Conservation (phyloP, 1,140 invertebrate species). For the Drosophila willistoni region DNA sequence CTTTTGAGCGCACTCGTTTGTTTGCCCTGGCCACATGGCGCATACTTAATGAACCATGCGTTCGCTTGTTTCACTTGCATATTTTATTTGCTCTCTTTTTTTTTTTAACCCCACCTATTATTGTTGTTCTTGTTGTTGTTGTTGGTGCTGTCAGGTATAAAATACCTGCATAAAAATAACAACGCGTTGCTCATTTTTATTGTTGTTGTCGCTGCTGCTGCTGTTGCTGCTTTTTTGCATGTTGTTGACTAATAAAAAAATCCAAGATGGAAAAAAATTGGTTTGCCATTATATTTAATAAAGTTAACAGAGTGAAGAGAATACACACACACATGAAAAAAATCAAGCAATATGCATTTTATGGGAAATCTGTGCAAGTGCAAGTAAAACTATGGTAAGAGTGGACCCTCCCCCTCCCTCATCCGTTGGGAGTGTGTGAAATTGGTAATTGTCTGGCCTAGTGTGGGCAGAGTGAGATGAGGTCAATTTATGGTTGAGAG, state of each 20-base stretch:
- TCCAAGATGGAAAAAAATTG: constrained; percentile 43
- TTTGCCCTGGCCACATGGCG: constrained; percentile 63
- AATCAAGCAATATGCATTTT: neutral
- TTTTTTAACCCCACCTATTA: constrained; percentile 14
- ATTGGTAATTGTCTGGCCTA: constrained; percentile 51
- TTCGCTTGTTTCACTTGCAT: constrained; percentile 62
- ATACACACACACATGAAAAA: constrained; percentile 7
- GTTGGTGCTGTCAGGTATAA: constrained; percentile 34
- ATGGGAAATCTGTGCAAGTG: constrained; percentile 17
- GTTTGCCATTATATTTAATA: constrained; percentile 66
- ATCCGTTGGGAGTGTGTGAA: constrained; percentile 5
- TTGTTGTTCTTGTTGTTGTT: constrained; percentile 26
- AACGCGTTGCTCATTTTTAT: constrained; percentile 10
- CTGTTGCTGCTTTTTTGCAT: constrained; percentile 23
- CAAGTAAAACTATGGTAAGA: neutral
- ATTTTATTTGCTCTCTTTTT: constrained; percentile 60
- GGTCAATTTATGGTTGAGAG: constrained; percentile 50
- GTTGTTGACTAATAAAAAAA: constrained; percentile 48
- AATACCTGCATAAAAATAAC: constrained; percentile 61
- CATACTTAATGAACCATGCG: constrained; percentile 76
- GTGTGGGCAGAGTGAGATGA: constrained; percentile 38
- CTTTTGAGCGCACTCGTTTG: constrained; percentile 67
- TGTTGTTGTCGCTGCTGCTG: constrained; percentile 16
- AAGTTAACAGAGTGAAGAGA: constrained; percentile 44
- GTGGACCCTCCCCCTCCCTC: too few relatives aligned